Percentiles rank a stretch among this genome's conserved stretches.
Evolutionary conservation across 1,140 invertebrate species (phyloP).

Genomic region (Campoletis sonorensis): DNA sequence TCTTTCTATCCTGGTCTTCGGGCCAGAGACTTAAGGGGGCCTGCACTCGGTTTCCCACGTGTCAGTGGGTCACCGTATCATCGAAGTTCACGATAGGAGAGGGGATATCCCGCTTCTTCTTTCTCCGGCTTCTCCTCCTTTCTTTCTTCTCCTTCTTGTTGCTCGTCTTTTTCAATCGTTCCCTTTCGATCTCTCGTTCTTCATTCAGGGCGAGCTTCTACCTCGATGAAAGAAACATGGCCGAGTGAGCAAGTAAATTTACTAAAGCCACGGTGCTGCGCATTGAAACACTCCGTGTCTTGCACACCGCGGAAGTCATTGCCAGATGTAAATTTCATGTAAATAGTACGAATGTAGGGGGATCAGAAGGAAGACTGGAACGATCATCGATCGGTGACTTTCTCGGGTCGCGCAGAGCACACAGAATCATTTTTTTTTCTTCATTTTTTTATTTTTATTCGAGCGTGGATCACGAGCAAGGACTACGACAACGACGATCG

Average conservation of each 20-base stretch:
- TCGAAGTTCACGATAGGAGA: conserved; percentile 46
- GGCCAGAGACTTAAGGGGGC: neutral
- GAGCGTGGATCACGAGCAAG: conserved; percentile 42
- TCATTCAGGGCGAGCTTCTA: conserved; percentile 7
- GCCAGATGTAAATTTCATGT: conserved; percentile 57
- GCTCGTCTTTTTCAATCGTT: neutral
- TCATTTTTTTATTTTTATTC: neutral
- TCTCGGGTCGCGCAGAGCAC: neutral
- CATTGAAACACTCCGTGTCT: neutral
- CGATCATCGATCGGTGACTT: conserved; percentile 38
- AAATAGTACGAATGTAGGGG: conserved; percentile 45
- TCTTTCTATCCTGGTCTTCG: conserved; percentile 27
- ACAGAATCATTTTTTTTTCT: neutral
- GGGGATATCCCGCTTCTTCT: conserved; percentile 42
- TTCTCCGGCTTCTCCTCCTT: neutral
- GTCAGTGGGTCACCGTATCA: conserved; percentile 57
- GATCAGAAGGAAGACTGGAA: neutral
- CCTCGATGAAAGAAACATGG: neutral
- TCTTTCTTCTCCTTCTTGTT: neutral
- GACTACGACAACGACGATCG: conserved; percentile 23
- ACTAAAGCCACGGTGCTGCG: neutral
- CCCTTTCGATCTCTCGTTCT: neutral
- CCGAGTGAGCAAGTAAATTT: neutral
- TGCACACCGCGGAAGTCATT: conserved; percentile 46
- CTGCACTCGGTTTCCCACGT: conserved; percentile 42